Evolutionary conservation across 2,888 invertebrate genomes (phyloP), one percentile per base, ranked within the genome.

Genomic region (Drosophila neonasuta): DNA sequence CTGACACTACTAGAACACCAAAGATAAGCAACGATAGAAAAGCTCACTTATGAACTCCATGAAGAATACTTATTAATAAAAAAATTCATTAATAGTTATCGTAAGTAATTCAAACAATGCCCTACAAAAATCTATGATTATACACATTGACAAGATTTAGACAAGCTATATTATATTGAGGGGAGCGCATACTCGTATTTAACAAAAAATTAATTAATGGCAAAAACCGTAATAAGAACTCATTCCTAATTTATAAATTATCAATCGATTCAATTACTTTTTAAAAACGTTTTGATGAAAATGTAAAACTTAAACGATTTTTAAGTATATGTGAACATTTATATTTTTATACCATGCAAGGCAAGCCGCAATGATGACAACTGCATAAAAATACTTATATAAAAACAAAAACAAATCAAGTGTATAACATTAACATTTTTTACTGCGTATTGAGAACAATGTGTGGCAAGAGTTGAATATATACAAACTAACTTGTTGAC

Each of bases 331-430:
- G 80, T 77, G 74, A 82, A 79, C 81, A 80, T 84, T 86, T 86
- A 84, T 85, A 86, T 87, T 88, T 84, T 76, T 86, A 86, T 77
- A 84, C 80, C 85, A 87, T 79, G 78, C 71, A 71, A 83, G 73
- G 71, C 83, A 78, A 74, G 67, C 62, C 62, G 68, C 52, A 66
- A 64, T 66, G 64, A 79, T 80, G 48, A 76, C 30, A 73, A 75
- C 65, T 70, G 74, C 74, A 71, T 74, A 52, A 48, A 69, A 76
- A 65, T 55, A 70, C 59, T 62, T 54, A 48, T 29, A 61, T 44
- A 62, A 67, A 56, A 64, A 61, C 32, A 55, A 62, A 63, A 68
- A 77, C 65, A 52, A 52, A 62, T 48, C 56, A 68, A 70, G 48
- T 48, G 45, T 45, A 64, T 52, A 74, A 71, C 68, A 68, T 68